Conservation (phyloP, 2,113 vertebrate genomes). For the chimpanzee (Pan troglodytes) region NHGRI_mPanTro3-v2.1_pri NC_072414.2:56384001-56384500, state of each 20-base stretch:
- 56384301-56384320: no score
- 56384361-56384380: neutral
- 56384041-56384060: neutral
- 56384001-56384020: slow-evolving; percentile 29
- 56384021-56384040: slow-evolving; percentile 9
- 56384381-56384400: neutral
- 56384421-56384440: no score
- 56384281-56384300: no score
- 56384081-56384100: slow-evolving; percentile 17
- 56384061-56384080: neutral
- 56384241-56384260: no score
- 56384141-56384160: neutral
- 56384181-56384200: neutral
- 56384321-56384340: neutral
- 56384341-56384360: neutral
- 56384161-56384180: neutral
- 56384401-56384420: no score
- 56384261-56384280: no score
- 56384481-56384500: neutral
- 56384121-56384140: slow-evolving; percentile 12
- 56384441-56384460: no score
- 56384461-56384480: neutral
- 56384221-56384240: no score
- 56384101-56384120: neutral
- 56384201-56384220: neutral